Evolutionary conservation across 2,888 invertebrate species (phyloP).

Genomic region (Leucoptera coffeella): DNA sequence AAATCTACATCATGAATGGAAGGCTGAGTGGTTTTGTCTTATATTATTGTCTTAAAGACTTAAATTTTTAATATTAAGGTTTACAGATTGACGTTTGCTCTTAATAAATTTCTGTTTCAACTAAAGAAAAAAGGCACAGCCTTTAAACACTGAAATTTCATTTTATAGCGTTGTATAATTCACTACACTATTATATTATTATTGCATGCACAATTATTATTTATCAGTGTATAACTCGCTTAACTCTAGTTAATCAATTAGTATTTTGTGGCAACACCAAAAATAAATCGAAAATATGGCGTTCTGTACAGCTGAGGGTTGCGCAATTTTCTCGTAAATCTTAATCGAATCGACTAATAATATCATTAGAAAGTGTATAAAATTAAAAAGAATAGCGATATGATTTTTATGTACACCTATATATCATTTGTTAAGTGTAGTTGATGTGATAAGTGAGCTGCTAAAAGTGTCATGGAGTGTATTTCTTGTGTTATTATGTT

Average conservation of each 20-base stretch:
- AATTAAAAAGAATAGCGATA: constrained; percentile 17
- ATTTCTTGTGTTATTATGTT: constrained; percentile 47
- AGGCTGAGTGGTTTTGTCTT: no score
- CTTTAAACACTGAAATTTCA: constrained; percentile 8
- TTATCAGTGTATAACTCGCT: not conserved
- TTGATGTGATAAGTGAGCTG: constrained; percentile 19
- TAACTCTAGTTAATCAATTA: not conserved
- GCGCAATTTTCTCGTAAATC: constrained; percentile 51
- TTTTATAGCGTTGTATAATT: constrained; percentile 2
- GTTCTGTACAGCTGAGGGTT: constrained; percentile 49
- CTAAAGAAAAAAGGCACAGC: not conserved
- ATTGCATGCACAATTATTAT: not conserved
- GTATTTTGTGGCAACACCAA: constrained; percentile 13
- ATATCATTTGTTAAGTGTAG: constrained; percentile 17
- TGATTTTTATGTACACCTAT: constrained; percentile 19
- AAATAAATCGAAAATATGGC: constrained; percentile 31
- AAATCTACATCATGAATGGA: no score
- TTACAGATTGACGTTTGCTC: no score
- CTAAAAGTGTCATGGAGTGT: constrained; percentile 41
- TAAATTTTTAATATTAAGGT: no score
- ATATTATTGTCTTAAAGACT: no score
- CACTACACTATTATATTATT: not conserved
- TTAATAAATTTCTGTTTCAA: not conserved
- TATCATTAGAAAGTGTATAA: constrained; percentile 21
- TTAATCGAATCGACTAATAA: constrained; percentile 28